Base-by-base conservation (phyloP, 2,797 vertebrate genomes). In the Cyprinodon diabolis region DNA sequence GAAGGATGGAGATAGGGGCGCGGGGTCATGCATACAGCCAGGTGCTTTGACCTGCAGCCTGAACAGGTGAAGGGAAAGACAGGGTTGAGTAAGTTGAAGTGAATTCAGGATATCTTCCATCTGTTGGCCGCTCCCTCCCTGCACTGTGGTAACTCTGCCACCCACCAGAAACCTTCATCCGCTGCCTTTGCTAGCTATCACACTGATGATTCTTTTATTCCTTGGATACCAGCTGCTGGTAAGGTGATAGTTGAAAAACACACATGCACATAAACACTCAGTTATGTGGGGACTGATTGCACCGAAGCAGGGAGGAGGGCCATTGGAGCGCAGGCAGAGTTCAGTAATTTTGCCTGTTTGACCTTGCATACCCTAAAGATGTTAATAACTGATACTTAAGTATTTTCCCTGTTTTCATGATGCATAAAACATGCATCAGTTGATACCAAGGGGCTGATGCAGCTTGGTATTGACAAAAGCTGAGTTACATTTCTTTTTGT, bases 201-300 rank as follows among this genome's bases (percentile, higher is more conserved):
- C 79, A 52, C 81, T 69, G 76, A 67, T 10, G 56, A 65, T 68
- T 80, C 77, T 83, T 89, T 88, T 88, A 87, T 90, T 85, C 80
- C 80, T 69, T n/a, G 86, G 78, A 82, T 87, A 75, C 81, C 92
- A 92, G 91, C 91, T 94, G 92, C 84, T 25, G 47, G 90, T 90
- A 90, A 93, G 81, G 83, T 79, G 89, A 94, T 92, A 88, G 85
- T 81, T 86, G 81, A 75, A 77, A 52, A 63, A 60, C 68, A 71
- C 52, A 63, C 69, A 65, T 30, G 37, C 51, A 71, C 66, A 67
- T n/a, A 52, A 65, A 76, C 45, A 77, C 77, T 70, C 47, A 11
- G 49, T 58, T 58, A 49, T 67, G 80, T 6, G 71, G 49, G 83
- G 76, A 88, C 65, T 66, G 72, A 78, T 71, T 43, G 79, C 78